A percentile compares a stretch with the other conserved stretches of the same genome.
Conservation (phyloP, 2,113 vertebrate genomes). For the Sterna hirundo region DNA sequence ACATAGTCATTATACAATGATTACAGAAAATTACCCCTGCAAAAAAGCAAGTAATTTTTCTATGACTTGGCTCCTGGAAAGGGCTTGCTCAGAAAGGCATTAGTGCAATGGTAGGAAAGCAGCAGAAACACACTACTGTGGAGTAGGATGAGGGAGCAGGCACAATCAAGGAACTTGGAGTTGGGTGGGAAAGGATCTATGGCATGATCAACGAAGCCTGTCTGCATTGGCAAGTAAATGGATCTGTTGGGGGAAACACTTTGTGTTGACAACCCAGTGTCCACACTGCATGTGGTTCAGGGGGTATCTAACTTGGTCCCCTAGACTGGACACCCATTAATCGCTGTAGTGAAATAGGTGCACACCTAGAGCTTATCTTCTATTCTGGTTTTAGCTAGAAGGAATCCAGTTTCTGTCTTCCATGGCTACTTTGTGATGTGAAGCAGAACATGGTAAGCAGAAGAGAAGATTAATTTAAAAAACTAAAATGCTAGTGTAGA, state of each 20-base stretch:
- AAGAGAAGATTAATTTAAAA: not conserved
- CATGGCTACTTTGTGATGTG: not conserved
- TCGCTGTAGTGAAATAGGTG: not conserved
- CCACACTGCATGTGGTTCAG: not conserved
- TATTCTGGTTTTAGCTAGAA: not conserved
- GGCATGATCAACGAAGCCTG: fast-evolving
- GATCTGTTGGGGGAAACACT: not conserved
- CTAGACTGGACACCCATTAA: not conserved
- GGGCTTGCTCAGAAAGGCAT: not conserved
- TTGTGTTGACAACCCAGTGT: not conserved
- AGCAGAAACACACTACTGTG: not conserved
- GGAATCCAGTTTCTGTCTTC: not conserved
- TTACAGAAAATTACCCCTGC: not conserved
- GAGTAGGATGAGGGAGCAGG: not conserved
- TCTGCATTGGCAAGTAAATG: not conserved
- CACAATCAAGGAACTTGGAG: not conserved
- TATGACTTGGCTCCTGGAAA: not conserved
- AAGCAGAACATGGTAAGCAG: not conserved
- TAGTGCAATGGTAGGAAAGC: not conserved
- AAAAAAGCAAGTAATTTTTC: not conserved
- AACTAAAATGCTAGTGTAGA: not conserved
- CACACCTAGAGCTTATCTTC: not conserved
- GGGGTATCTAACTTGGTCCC: not conserved
- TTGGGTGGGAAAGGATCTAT: not conserved
- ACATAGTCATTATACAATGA: not conserved